Percentiles rank a stretch among this genome's conserved stretches.
These are phyloP conservation scores for Alviniconcha marisindica DNA, from an alignment of 1,140 invertebrate species.

Conservation along the genomic window DNA sequence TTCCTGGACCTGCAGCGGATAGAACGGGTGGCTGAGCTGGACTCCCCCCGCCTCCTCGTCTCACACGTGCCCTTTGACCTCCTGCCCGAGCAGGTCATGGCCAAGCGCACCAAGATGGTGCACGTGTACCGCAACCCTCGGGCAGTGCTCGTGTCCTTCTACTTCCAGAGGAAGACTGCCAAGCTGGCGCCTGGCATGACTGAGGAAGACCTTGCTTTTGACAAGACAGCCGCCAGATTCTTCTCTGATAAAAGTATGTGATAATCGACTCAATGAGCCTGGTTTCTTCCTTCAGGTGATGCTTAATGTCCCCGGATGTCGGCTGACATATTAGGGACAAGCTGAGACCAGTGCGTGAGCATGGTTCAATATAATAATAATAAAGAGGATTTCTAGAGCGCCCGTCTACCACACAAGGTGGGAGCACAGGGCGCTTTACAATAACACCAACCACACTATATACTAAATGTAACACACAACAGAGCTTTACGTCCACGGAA, in stretches of 20 bases:
- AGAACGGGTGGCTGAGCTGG: slow-evolving; percentile 24
- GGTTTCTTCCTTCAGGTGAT: too few relatives aligned
- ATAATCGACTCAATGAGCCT: not conserved
- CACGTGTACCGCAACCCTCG: slow-evolving; percentile 25
- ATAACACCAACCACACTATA: too few relatives aligned
- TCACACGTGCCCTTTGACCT: not conserved
- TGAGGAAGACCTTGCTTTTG: not conserved
- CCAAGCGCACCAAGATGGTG: slow-evolving; percentile 8
- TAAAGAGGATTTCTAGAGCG: too few relatives aligned
- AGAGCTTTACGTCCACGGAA: too few relatives aligned
- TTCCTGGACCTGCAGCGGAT: slow-evolving; percentile 39
- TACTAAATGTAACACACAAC: too few relatives aligned
- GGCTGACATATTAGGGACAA: too few relatives aligned
- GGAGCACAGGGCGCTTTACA: too few relatives aligned
- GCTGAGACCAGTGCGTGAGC: too few relatives aligned
- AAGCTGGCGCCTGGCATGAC: not conserved
- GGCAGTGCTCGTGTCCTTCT: not conserved
- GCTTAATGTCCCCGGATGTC: too few relatives aligned
- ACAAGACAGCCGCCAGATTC: not conserved
- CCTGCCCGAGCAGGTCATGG: not conserved
- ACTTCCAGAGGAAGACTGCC: not conserved
- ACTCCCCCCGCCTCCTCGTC: slow-evolving; percentile 35
- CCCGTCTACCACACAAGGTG: too few relatives aligned
- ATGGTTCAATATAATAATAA: too few relatives aligned
- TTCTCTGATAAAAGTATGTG: not conserved